Evolutionary conservation across 64 coral and sea anemone genomes (phyloP), one percentile per base, ranked within the genome.

Genomic region (Dendrophyllia cribrosa): DNA sequence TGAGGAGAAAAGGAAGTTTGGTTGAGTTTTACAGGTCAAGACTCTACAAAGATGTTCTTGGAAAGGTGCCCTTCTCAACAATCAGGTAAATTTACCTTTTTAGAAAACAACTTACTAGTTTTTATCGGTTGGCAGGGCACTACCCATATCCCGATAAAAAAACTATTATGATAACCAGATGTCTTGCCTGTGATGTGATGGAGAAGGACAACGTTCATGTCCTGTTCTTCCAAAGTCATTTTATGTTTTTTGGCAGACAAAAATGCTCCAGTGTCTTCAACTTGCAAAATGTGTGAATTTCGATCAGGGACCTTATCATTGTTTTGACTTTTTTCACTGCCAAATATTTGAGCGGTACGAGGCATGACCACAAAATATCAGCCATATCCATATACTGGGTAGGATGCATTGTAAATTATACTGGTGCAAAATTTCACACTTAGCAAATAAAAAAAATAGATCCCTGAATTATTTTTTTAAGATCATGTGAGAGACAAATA

Each of bases 251-350:
- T 89, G 87, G 34, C 87, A 63, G 70, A 45, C 66, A 89, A 49
- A 62, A 43, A 89, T 77, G 87, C 43, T 73, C 87, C 44, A 59
- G n/a, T 11, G 43, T n/a, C 60, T 63, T 74, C 17, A 65, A 59
- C 34, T 20, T 89, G 72, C 59, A 89, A 60, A 17, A 79, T 43
- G 60, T 90, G 76, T 51, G n/a, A 47, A 66, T 63, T 45, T 81
- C 43, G 16, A 68, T 24, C 62, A 53, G 75, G 81, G 59, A 65
- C 75, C 21, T 90, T 75, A 25, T 74, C 34, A 74, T 43, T 49
- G 44, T 72, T 81, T 90, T 25, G 76, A 90, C 47, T 90, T 90
- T 81, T 90, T 90, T 77, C 74, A 76, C 74, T 89, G 87, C 45
- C 70, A 77, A 89, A 89, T 68, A 77, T 89, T 68, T 77, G 44